Evolutionary conservation across 2,113 vertebrate genomes (phyloP).

Genomic region (Callipepla californica): DNA sequence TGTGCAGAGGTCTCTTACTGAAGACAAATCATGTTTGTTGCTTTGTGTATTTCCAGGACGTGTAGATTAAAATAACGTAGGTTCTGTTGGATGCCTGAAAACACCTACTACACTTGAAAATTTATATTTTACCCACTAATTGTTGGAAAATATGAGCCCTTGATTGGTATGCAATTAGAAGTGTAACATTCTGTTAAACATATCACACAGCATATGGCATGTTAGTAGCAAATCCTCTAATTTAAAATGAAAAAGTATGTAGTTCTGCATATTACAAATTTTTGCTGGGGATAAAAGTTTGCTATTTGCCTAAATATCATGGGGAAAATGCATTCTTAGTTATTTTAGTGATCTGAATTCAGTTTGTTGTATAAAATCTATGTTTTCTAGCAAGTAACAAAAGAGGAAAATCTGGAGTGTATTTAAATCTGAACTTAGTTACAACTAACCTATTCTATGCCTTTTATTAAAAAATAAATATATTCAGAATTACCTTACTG

Average conservation of each 20-base stretch:
- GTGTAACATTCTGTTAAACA: constrained; percentile 73
- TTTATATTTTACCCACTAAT: constrained; percentile 66
- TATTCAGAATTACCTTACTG: background rate
- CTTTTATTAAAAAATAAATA: background rate
- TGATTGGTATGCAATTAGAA: constrained; percentile 74
- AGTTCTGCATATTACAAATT: constrained; percentile 41
- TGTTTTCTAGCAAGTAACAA: constrained; percentile 24
- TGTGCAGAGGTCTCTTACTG: background rate
- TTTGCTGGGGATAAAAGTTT: constrained; percentile 27
- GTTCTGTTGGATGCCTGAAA: constrained; percentile 39
- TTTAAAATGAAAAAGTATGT: constrained; percentile 42
- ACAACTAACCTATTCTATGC: background rate
- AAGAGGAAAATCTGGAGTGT: background rate
- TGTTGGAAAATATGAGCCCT: constrained; percentile 69
- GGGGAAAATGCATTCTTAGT: background rate
- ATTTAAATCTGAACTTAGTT: background rate
- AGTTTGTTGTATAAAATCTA: constrained; percentile 19
- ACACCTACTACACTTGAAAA: background rate
- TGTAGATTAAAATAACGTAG: constrained; percentile 37
- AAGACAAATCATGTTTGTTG: background rate
- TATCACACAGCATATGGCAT: constrained; percentile 71
- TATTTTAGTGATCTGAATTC: constrained; percentile 27
- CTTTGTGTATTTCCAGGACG: background rate
- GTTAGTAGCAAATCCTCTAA: constrained; percentile 65
- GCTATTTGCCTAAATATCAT: constrained; percentile 47